Evolutionary conservation across 2,888 invertebrate species (phyloP).

Genomic region (Idaea biselata): DNA sequence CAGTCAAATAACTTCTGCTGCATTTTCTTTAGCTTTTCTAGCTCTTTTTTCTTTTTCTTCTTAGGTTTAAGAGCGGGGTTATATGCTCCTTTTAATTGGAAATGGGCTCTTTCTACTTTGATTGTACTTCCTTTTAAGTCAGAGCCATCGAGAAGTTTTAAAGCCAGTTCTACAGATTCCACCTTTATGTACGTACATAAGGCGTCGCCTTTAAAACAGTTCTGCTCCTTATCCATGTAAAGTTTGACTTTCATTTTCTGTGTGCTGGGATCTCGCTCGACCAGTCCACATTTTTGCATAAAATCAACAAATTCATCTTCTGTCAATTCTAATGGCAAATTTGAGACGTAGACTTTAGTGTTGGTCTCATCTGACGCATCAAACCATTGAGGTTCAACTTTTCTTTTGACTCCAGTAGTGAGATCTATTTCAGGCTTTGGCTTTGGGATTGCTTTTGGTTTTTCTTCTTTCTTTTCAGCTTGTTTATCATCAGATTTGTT

Average conservation of each 20-base stretch:
- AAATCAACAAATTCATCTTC: slow-evolving; percentile 94
- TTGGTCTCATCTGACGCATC: slow-evolving; percentile 91
- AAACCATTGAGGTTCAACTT: slow-evolving; percentile 91
- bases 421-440: slow-evolving; percentile 57
- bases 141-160: slow-evolving; percentile 94
- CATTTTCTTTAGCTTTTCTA: slow-evolving; percentile 94
- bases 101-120: slow-evolving; percentile 94
- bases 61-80: slow-evolving; percentile 96
- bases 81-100: slow-evolving; percentile 95
- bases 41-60: slow-evolving; percentile 92
- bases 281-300: slow-evolving; percentile 97
- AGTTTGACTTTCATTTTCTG: slow-evolving; percentile 94
- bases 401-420: slow-evolving; percentile 72
- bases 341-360: slow-evolving; percentile 97
- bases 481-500: slow-evolving; percentile 64
- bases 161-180: slow-evolving; percentile 96
- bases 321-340: slow-evolving; percentile 92
- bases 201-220: slow-evolving; percentile 96
- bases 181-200: slow-evolving; percentile 97
- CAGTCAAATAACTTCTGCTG: slow-evolving; percentile 98
- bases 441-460: slow-evolving; percentile 46
- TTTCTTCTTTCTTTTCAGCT: slow-evolving; percentile 46
- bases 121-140: slow-evolving; percentile 89
- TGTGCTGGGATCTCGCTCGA: slow-evolving; percentile 91
- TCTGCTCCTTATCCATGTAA: slow-evolving; percentile 89